Evolutionary conservation across 2,797 vertebrate species (phyloP).

Genomic region (Protonibea diacanthus): DNA sequence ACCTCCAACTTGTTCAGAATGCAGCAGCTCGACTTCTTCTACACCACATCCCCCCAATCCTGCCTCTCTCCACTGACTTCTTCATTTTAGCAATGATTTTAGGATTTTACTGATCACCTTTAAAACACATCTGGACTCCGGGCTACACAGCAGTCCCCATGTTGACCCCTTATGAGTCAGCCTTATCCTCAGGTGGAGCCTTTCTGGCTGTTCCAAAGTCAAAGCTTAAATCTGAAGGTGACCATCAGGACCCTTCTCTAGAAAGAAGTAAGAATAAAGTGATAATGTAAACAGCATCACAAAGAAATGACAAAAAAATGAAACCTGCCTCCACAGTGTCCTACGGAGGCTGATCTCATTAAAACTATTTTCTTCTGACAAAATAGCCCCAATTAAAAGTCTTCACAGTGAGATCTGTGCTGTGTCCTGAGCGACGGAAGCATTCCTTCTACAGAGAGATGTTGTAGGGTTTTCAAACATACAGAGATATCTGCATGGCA

Average conservation of each 20-base stretch:
- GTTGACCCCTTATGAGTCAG: no score
- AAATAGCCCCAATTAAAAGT: not conserved
- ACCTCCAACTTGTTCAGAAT: not conserved
- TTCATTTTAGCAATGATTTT: no score
- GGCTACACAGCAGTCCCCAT: no score
- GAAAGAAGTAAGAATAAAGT: not conserved
- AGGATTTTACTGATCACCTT: no score
- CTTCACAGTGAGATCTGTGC: not conserved
- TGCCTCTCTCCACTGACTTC: no score
- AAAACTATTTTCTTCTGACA: not conserved
- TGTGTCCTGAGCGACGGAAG: not conserved
- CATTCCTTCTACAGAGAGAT: not conserved
- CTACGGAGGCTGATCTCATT: not conserved
- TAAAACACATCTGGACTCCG: no score
- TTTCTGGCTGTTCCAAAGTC: no score
- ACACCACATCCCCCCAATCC: no score
- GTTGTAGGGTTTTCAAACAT: not conserved
- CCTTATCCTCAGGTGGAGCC: no score
- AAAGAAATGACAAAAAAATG: not conserved
- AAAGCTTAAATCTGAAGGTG: no score
- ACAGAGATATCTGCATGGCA: slow-evolving; percentile 1
- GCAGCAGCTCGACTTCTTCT: no score
- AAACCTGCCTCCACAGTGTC: not conserved
- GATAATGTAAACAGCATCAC: not conserved
- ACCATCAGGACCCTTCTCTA: no score